Base-by-base conservation (phyloP, 2,888 invertebrate species). In the Drosophila longiperda region DNA sequence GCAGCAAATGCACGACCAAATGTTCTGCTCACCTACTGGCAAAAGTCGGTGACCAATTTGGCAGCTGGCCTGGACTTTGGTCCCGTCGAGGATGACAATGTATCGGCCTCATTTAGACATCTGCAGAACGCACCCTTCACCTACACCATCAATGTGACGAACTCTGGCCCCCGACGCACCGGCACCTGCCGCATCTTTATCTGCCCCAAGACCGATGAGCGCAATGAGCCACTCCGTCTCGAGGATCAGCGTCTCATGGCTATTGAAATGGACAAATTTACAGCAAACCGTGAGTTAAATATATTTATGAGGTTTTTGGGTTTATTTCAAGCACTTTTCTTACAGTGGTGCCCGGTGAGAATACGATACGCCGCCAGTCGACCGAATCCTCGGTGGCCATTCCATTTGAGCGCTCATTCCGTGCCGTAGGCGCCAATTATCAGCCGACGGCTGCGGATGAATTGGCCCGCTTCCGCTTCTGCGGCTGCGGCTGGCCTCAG, bases 401-500 rank as follows among this genome's bases (percentile, higher is more conserved):
- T 89, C 97, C 97, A 0, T 97, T 96, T 92, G 97, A 96, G 91
- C 94, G 96, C 65, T 96, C 96, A 4, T 98, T 97, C 95, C 95
- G 96, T 6, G 94, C 95, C 84, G 91, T 96, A 75, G 96, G 96
- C 80, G 89, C 91, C 0, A 93, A 91, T 29, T 93, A 95, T 15
- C 95, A 96, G 0, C 93, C 92, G 0, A 88, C 75, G 3, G 83
- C 81, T 11, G 92, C 94, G 0, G 93, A 92, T 3, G 91, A 93
- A 3, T 93, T 94, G 0, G 94, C 93, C 0, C 92, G 93, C 60
- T 96, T 96, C 93, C 96, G 96, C 93, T 97, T 96, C 94, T 98
- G 97, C 93, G 97, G 97, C 71, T 98, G 97, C 87, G 97, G 97
- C 59, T 97, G 97, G 97, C 97, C 97, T 0, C 95, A 97, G 72